Conservation (phyloP, 2,888 invertebrate species). For the Macropis europaea region DNA sequence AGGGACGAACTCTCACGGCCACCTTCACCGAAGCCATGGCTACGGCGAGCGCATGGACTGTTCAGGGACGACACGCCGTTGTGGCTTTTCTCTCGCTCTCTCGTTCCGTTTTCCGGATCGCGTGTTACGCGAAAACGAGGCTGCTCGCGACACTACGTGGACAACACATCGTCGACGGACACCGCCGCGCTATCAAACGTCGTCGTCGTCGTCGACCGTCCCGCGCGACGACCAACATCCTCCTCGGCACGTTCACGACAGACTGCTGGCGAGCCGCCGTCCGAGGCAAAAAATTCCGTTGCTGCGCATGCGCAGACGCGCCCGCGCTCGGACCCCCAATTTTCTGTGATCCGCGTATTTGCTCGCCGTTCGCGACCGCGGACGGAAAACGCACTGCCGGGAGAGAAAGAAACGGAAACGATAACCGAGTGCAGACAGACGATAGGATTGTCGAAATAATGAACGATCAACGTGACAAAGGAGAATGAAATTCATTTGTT, state of each 20-base stretch:
- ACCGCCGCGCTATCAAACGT: slow-evolving; percentile 35
- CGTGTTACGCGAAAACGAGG: slow-evolving; percentile 42
- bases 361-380: slow-evolving; percentile 12
- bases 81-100: slow-evolving; percentile 14
- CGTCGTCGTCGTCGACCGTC: slow-evolving; percentile 53
- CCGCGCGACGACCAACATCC: slow-evolving; percentile 47
- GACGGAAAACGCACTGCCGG: background rate
- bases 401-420: background rate
- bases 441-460: too few species aligned
- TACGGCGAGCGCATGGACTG: slow-evolving; percentile 67
- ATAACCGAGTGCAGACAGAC: background rate
- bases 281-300: slow-evolving; percentile 42
- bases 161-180: slow-evolving; percentile 41
- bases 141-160: slow-evolving; percentile 2
- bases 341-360: slow-evolving; percentile 50
- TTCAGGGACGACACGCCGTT: slow-evolving; percentile 19
- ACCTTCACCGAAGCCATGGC: slow-evolving; percentile 95
- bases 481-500: too few species aligned
- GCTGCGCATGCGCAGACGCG: slow-evolving; percentile 58
- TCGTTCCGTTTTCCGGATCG: background rate
- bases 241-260: slow-evolving; percentile 46
- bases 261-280: slow-evolving; percentile 50
- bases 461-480: too few species aligned
- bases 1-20: slow-evolving; percentile 94
- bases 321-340: slow-evolving; percentile 44